Evolutionary conservation across 2,797 vertebrate species (phyloP).

Genomic region (Epinephelus awoara): DNA sequence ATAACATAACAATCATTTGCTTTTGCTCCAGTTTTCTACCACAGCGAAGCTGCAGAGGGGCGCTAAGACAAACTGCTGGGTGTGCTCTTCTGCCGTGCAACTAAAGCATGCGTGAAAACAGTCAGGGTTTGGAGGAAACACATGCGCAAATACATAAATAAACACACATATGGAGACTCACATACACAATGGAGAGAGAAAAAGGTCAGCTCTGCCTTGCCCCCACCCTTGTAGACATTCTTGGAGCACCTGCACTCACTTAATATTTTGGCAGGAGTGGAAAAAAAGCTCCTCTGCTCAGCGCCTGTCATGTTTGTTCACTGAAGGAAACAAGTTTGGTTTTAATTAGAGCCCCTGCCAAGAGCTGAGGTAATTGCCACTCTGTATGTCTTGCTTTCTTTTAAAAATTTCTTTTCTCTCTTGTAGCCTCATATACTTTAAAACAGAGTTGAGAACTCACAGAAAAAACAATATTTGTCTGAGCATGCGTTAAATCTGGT

Average conservation of each 20-base stretch:
- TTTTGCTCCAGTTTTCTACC: slow-evolving; percentile 67
- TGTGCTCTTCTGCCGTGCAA: slow-evolving; percentile 58
- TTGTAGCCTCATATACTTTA: slow-evolving; percentile 59
- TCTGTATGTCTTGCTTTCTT: slow-evolving; percentile 69
- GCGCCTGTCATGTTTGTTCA: slow-evolving; percentile 88
- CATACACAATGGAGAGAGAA: slow-evolving; percentile 65
- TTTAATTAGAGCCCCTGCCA: slow-evolving; percentile 90
- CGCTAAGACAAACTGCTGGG: slow-evolving; percentile 61
- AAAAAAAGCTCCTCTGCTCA: slow-evolving; percentile 81
- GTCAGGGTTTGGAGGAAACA: slow-evolving; percentile 64
- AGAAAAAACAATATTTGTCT: background rate
- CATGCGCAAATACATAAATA: slow-evolving; percentile 72
- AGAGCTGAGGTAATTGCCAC: slow-evolving; percentile 86
- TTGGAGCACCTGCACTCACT: slow-evolving; percentile 92
- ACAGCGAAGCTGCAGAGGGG: slow-evolving; percentile 40
- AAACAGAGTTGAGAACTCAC: slow-evolving; percentile 26
- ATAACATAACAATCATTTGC: slow-evolving; percentile 69
- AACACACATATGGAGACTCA: slow-evolving; percentile 66
- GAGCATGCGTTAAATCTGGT: slow-evolving; percentile 17
- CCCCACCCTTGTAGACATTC: slow-evolving; percentile 86
- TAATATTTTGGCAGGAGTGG: slow-evolving; percentile 85
- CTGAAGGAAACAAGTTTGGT: slow-evolving; percentile 89
- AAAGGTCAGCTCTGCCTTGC: slow-evolving; percentile 74
- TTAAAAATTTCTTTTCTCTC: slow-evolving; percentile 42
- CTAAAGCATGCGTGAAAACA: slow-evolving; percentile 67